Conservation (phyloP, 1,140 invertebrate species). For the Orchesella cincta region DNA sequence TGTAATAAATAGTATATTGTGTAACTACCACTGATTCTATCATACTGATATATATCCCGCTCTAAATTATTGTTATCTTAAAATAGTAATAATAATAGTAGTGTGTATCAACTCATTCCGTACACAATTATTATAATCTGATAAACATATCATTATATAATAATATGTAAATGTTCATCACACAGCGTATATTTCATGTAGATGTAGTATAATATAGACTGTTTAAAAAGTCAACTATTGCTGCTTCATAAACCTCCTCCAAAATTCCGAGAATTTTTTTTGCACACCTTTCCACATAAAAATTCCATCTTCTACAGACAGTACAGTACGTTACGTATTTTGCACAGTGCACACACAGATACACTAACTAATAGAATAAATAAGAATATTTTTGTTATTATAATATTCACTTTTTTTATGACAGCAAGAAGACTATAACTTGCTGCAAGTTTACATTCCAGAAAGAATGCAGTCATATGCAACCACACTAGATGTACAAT, state of each 20-base stretch:
- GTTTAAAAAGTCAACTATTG: constrained; percentile 19
- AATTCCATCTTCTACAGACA: too few species aligned
- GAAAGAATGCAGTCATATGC: constrained; percentile 2
- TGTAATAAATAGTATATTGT: not conserved
- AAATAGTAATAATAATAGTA: not conserved
- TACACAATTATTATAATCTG: constrained; percentile 4
- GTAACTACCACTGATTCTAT: not conserved
- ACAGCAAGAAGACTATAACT: too few species aligned
- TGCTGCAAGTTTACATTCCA: not conserved
- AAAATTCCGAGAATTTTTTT: too few species aligned
- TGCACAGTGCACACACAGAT: constrained; percentile 12
- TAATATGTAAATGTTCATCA: constrained; percentile 18
- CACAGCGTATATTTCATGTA: constrained; percentile 5
- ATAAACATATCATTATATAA: not conserved
- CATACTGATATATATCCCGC: constrained; percentile 12
- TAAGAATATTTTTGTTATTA: constrained; percentile 2
- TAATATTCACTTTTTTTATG: not conserved
- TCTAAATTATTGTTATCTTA: not conserved
- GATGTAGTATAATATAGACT: not conserved
- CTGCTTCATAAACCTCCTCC: not conserved
- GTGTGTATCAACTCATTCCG: not conserved
- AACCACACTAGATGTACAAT: not conserved
- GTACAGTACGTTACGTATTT: not conserved
- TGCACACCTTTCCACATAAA: too few species aligned
- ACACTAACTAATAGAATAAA: constrained; percentile 1